Percentiles rank a stretch among this genome's conserved stretches.
Evolutionary conservation across 2,113 vertebrate species (phyloP).

Genomic region (Antigone vipio): DNA sequence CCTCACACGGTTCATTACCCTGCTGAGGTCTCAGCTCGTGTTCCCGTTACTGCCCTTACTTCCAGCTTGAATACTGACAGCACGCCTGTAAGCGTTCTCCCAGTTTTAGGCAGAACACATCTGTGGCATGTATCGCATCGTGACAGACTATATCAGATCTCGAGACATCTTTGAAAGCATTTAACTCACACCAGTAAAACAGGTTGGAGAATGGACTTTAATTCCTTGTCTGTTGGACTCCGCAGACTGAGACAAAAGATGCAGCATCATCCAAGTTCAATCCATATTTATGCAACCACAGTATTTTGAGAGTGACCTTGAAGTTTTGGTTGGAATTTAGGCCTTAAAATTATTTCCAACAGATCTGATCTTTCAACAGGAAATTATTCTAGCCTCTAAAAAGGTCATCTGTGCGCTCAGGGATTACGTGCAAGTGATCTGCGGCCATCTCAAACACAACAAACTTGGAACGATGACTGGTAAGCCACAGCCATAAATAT

Average conservation of each 20-base stretch:
- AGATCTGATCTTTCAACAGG: not conserved
- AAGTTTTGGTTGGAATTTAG: not conserved
- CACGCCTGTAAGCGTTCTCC: fast-evolving
- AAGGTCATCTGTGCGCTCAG: not conserved
- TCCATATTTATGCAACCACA: not conserved
- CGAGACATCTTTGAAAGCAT: not conserved
- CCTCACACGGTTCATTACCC: not conserved
- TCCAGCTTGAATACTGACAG: not conserved
- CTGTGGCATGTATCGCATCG: not conserved
- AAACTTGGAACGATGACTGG: not conserved
- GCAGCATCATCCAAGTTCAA: not conserved
- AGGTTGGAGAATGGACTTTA: not conserved
- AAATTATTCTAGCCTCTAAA: not conserved
- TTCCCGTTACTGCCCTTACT: not conserved
- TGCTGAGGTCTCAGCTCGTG: not conserved
- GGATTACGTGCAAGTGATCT: not conserved
- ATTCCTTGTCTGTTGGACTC: not conserved
- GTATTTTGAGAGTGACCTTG: not conserved
- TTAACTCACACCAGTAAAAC: not conserved
- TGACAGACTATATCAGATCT: not conserved
- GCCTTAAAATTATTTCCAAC: not conserved
- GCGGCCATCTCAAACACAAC: not conserved
- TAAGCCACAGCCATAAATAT: not conserved
- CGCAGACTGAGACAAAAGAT: not conserved
- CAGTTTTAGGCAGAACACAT: not conserved